These are phyloP conservation scores for Cataglyphis cursor DNA, from an alignment of 2,888 invertebrate species.

Conservation along the genomic window DNA sequence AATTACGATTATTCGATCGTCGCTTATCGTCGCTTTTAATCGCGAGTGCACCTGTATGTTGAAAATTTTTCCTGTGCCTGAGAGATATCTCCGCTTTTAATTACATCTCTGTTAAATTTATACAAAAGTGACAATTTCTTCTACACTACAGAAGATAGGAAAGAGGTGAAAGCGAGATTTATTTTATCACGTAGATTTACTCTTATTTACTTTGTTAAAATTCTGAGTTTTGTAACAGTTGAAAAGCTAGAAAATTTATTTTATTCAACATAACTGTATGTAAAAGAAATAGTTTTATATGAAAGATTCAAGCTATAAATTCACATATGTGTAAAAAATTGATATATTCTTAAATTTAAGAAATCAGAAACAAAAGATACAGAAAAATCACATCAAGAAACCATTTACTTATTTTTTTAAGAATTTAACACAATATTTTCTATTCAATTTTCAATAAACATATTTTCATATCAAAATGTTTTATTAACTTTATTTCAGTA, in stretches of 20 bases:
- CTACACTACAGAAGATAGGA: not conserved
- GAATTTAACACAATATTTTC: not conserved
- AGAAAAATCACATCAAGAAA: not conserved
- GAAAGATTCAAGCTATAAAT: not conserved
- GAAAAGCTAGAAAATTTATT: not conserved
- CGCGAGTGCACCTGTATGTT: conserved; percentile 26
- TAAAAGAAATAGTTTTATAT: not conserved
- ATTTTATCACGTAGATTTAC: not conserved
- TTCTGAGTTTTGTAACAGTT: not conserved
- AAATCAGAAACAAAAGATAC: not conserved
- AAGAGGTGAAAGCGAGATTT: not conserved
- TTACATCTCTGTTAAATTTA: not conserved
- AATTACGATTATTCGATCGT: conserved; percentile 34
- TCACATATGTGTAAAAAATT: not conserved
- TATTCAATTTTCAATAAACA: not conserved
- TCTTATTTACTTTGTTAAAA: not conserved
- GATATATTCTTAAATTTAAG: not conserved
- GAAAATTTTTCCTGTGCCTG: not conserved
- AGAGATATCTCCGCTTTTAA: not conserved
- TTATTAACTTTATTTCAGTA: not conserved
- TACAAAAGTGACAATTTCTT: not conserved
- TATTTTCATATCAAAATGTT: not conserved
- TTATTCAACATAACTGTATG: not conserved
- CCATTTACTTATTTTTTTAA: not conserved
- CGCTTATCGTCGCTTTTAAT: conserved; percentile 15